Evolutionary conservation across 2,113 vertebrate species (phyloP), one percentile per base, ranked within the genome.

Genomic region (Pachypanchax playfairii): DNA sequence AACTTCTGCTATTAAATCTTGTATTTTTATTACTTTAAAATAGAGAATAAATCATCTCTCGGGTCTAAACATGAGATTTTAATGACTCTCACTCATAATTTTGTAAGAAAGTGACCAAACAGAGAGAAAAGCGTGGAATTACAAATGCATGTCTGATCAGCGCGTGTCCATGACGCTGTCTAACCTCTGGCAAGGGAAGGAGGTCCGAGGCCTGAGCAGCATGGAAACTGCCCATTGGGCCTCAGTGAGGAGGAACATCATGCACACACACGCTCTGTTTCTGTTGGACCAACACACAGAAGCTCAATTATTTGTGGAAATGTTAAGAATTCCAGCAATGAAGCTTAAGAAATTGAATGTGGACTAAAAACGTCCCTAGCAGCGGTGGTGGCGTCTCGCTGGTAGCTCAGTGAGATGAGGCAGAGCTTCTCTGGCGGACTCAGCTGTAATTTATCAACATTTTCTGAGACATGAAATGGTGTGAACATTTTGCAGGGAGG

Each of bases 221-320:
- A 78, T 90, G 78, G 82, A 85, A 85, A 85, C 80, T 80, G 56
- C 74, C 80, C 84, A 70, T 60, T 78, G 71, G 80, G 73, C 80
- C 83, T 78, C 67, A 53, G 39, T 54, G 50, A 71, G 80, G 80
- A 80, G 60, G 83, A 81, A 75, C 47, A 82, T 77, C 70, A 62
- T 53, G 55, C 52, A 63, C 57, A 81, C 75, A 77, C 69, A 75
- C 49, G 7, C 55, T 76, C 54, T 90, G 89, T 91, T 91, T 86
- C 89, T 88, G 75, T 93, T 91, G 87, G 87, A 89, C 64, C 25
- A 60, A 48, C 33, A 4, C 4, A 51, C 68, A 83, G 84, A 86
- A 90, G 87, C 88, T 87, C 77, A 86, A 76, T 87, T 90, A 90
- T 90, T 91, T 91, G 87, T 88, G 86, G 79, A 91, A 91, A 90